A percentile compares a stretch with the other conserved stretches of the same genome.
Evolutionary conservation across 2,113 vertebrate genomes (phyloP).

Genomic region (Lamprotornis superbus): DNA sequence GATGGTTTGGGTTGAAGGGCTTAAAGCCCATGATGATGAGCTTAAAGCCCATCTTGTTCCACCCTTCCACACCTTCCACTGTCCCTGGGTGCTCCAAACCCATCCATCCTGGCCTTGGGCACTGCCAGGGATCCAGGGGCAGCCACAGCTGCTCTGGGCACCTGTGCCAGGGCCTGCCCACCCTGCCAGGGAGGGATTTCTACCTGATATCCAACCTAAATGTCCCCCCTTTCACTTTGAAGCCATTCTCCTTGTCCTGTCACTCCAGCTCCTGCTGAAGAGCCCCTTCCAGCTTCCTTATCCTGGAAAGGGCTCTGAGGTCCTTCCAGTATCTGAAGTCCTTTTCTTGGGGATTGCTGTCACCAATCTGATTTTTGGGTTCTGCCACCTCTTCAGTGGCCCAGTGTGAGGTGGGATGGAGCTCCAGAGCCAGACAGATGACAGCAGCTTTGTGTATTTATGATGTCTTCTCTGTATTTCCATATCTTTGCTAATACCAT

Average conservation of each 20-base stretch:
- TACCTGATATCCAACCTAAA: not conserved
- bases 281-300: not conserved
- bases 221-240: not conserved
- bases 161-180: not conserved
- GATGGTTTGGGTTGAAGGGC: not conserved
- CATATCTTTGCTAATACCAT: not conserved
- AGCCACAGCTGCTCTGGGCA: not conserved
- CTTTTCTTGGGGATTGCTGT: not conserved
- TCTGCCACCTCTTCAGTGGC: not conserved
- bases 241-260: not conserved
- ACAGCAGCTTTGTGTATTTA: not conserved
- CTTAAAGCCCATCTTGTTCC: not conserved
- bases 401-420: not conserved
- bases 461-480: not conserved
- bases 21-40: not conserved
- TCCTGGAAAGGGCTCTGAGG: not conserved
- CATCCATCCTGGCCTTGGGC: accelerated
- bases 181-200: not conserved
- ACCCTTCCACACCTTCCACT: too few species aligned
- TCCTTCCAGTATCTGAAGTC: not conserved
- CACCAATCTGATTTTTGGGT: not conserved
- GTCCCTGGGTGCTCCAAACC: accelerated
- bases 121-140: not conserved
- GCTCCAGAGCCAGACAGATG: not conserved
- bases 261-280: not conserved